Conservation (phyloP, 2,113 vertebrate genomes). For the Corythornis cristatus region DNA sequence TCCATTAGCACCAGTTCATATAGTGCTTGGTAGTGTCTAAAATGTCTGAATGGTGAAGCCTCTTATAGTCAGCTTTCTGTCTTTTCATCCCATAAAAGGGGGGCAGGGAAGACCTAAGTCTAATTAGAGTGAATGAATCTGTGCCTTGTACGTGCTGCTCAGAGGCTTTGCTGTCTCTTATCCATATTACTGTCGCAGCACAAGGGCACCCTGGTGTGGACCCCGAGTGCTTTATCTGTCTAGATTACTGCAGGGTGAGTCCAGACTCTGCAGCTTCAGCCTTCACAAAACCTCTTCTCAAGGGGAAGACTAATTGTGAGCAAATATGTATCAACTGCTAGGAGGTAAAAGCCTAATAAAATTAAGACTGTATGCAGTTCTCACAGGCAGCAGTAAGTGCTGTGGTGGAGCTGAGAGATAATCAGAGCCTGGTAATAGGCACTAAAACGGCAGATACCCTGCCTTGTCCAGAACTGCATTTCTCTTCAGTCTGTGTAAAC, state of each 20-base stretch:
- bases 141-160: not conserved
- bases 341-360: not conserved
- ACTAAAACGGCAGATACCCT: not conserved
- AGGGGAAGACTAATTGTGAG: not conserved
- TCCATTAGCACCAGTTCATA: not conserved
- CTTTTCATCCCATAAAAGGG: not conserved
- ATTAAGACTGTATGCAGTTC: not conserved
- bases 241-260: not conserved
- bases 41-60: not conserved
- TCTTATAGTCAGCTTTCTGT: not conserved
- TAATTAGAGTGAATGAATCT: slow-evolving; percentile 3
- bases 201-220: slow-evolving; percentile 1
- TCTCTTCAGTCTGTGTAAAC: not conserved
- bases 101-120: not conserved
- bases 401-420: not conserved
- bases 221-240: not conserved
- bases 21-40: not conserved
- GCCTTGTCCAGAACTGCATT: not conserved
- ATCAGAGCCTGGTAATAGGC: not conserved
- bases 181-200: not conserved
- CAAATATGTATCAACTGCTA: not conserved
- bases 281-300: not conserved
- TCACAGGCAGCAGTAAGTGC: not conserved
- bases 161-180: slow-evolving; percentile 49
- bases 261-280: not conserved